Conservation (phyloP, 2,113 vertebrate species). For the Progne subis region DNA sequence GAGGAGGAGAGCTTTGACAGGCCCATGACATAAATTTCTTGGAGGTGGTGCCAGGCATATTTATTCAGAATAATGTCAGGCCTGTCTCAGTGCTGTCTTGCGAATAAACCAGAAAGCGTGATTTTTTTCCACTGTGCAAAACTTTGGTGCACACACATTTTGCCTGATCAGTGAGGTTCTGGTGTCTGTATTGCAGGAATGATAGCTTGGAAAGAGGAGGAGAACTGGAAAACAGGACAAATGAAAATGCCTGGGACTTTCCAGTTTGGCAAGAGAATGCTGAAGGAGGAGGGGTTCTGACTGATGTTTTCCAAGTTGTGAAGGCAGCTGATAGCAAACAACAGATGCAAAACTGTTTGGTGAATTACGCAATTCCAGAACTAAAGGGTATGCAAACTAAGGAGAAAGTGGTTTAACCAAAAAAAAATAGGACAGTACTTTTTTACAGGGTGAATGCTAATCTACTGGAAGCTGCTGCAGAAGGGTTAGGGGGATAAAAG, state of each 20-base stretch:
- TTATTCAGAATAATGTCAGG: slow-evolving; percentile 49
- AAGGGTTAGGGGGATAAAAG: neutral
- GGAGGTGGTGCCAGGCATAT: slow-evolving; percentile 56
- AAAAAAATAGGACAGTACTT: neutral
- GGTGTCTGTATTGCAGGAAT: neutral
- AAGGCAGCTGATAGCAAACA: neutral
- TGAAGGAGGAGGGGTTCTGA: neutral
- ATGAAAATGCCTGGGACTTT: neutral
- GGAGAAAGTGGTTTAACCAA: neutral
- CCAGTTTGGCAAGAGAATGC: neutral
- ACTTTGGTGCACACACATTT: neutral
- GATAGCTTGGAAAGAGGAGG: neutral
- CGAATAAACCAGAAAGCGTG: slow-evolving; percentile 27
- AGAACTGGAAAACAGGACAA: neutral
- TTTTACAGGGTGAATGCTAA: neutral
- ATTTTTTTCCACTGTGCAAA: slow-evolving; percentile 18
- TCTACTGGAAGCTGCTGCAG: neutral
- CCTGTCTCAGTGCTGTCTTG: slow-evolving; percentile 34
- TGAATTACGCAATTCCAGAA: neutral
- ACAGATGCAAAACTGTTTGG: neutral
- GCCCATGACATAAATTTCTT: slow-evolving; percentile 50
- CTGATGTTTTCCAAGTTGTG: neutral
- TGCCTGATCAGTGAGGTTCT: neutral
- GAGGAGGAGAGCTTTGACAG: slow-evolving; percentile 67
- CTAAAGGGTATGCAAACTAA: neutral